Conservation (phyloP, 1,140 invertebrate genomes). For the Plutomurus gul region DNA sequence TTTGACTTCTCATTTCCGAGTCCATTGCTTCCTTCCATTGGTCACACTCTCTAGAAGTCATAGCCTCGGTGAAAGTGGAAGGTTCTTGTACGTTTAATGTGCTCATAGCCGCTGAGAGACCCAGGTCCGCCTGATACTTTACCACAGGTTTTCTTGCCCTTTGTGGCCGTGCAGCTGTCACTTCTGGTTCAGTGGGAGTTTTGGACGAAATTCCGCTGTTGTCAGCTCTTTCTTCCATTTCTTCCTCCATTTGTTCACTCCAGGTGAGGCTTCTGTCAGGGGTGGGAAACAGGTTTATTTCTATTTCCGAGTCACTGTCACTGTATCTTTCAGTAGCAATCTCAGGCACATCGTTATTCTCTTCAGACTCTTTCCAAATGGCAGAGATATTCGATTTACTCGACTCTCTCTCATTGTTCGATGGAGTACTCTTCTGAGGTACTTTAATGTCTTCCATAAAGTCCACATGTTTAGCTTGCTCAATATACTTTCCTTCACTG, state of each 20-base stretch:
- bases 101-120: neutral
- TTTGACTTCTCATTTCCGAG: constrained; percentile 47
- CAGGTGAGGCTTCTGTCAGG: neutral
- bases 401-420: neutral
- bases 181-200: no score
- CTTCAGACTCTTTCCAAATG: neutral
- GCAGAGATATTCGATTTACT: neutral
- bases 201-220: no score
- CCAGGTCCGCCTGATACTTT: neutral
- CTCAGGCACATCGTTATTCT: no score
- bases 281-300: neutral
- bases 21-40: constrained; percentile 52
- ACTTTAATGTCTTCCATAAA: neutral
- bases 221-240: no score
- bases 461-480: neutral
- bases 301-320: no score
- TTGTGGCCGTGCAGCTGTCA: no score
- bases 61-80: constrained; percentile 42
- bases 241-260: no score
- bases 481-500: neutral
- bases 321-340: no score
- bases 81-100: constrained; percentile 21
- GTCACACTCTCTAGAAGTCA: constrained; percentile 30
- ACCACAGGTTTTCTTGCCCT: neutral
- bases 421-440: no score